These are phyloP conservation scores for Pediacus dermestoides DNA, from an alignment of 2,888 invertebrate species.

Conservation along the genomic window DNA sequence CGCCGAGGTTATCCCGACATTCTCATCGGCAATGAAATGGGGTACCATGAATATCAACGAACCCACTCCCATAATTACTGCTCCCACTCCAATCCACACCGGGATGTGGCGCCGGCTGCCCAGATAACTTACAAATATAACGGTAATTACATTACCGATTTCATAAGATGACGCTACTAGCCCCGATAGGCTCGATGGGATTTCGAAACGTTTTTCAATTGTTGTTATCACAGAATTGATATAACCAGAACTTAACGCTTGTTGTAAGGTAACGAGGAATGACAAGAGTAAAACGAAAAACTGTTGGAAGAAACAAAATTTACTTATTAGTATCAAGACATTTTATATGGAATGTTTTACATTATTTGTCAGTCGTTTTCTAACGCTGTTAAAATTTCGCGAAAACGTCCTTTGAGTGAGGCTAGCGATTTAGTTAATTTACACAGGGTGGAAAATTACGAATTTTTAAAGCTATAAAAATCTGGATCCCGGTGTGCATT, in stretches of 20 bases:
- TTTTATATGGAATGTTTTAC: neutral
- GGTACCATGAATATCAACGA: conserved; percentile 91
- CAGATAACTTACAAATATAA: conserved; percentile 93
- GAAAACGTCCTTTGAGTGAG: too few species aligned
- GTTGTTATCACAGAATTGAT: conserved; percentile 95
- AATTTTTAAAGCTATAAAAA: too few species aligned
- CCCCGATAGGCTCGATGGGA: conserved; percentile 89
- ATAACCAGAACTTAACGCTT: conserved; percentile 86
- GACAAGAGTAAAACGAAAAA: conserved; percentile 86
- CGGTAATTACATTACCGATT: conserved; percentile 92
- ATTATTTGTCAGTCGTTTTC: neutral
- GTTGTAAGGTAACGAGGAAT: conserved; percentile 85
- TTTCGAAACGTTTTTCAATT: conserved; percentile 92
- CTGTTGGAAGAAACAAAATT: conserved; percentile 50
- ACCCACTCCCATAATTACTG: conserved; percentile 90
- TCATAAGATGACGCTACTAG: conserved; percentile 93
- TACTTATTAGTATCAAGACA: neutral
- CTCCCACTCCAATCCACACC: conserved; percentile 86
- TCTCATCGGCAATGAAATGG: conserved; percentile 82
- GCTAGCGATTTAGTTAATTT: too few species aligned
- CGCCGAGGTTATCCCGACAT: conserved; percentile 63
- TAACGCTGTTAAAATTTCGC: neutral
- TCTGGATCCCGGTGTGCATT: too few species aligned
- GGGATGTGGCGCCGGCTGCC: conserved; percentile 69
- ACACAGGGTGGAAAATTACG: too few species aligned